Percentiles rank a stretch among this genome's conserved stretches.
Conservation (phyloP, 2,113 vertebrate genomes). For the Rostratula benghalensis region DNA sequence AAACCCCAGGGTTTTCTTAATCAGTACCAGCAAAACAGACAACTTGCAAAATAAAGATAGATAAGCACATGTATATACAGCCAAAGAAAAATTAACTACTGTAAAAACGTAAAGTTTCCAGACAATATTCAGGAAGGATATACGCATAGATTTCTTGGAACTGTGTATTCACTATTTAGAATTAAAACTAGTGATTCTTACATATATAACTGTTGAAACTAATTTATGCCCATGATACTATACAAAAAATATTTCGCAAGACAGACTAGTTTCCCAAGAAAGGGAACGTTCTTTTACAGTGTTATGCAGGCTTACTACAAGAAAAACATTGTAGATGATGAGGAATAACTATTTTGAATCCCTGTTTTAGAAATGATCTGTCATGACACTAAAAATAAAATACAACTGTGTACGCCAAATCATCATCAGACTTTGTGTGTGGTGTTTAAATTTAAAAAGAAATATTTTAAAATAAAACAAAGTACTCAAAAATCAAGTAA, state of each 20-base stretch:
- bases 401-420: neutral
- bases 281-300: neutral
- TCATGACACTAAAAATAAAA: slow-evolving; percentile 28
- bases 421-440: neutral
- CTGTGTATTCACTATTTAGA: neutral
- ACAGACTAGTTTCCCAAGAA: neutral
- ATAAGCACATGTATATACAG: neutral
- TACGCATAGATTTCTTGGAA: neutral
- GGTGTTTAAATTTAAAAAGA: slow-evolving; percentile 7
- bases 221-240: neutral
- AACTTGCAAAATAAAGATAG: neutral
- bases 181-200: neutral
- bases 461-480: neutral
- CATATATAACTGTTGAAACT: neutral
- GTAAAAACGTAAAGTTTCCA: neutral
- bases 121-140: neutral
- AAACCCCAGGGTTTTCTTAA: neutral
- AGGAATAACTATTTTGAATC: neutral
- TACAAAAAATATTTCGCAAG: neutral
- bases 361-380: neutral
- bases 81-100: neutral
- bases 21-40: neutral
- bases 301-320: neutral
- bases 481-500: neutral
- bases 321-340: neutral